Base-by-base conservation (phyloP, 2,888 invertebrate species). In the Epinotia ramella region DNA sequence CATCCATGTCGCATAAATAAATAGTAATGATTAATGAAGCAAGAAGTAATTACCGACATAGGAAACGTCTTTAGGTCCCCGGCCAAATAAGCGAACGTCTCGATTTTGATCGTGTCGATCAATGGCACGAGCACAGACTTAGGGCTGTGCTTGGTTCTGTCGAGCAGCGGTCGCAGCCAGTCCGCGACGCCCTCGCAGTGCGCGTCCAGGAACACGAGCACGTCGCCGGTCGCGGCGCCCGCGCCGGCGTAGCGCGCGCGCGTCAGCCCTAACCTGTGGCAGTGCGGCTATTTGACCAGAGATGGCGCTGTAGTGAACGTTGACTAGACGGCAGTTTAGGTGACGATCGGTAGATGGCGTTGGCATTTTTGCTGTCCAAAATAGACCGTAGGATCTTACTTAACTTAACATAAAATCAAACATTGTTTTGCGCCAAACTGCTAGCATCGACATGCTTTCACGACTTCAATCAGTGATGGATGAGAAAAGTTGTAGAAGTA, bases 81-180 rank as follows among this genome's bases (percentile, higher is more conserved):
- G 12, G 24, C 24, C 6, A 13, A 0, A 24, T 60, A 60, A 3
- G 24, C 13, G 13, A 65, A 20, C 20, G 53, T 53, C 5, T 24
- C 7, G 4, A 18, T 40, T 0, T 5, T 9, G 44, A 73, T 20
- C 13, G 18, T n/a, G 44, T 73, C 73, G 49, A 73, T 73, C 18
- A 66, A 28, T 0, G 66, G 65, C 40, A 44, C 65, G 13, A 57
- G 16, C 6, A 72, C 72, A 2, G 59, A 40, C 9, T 28, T 53
- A 18, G 95, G 94, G 60, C 97, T 96, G 77, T 84, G 69, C 79
- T 91, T 89, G 96, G 99, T 98, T 75, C 98, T 95, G 67, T 97
- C 96, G 76, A 99, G 94, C 40, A 99, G 90, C 0, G 99, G 99
- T 85, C 99, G 97, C 76, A 98, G 95, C 98, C 98, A 98, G 79